A percentile compares a stretch with the other conserved stretches of the same genome.
These are phyloP conservation scores for Drosophila burlai DNA, from an alignment of 1,140 invertebrate species.

Conservation along the genomic window DNA sequence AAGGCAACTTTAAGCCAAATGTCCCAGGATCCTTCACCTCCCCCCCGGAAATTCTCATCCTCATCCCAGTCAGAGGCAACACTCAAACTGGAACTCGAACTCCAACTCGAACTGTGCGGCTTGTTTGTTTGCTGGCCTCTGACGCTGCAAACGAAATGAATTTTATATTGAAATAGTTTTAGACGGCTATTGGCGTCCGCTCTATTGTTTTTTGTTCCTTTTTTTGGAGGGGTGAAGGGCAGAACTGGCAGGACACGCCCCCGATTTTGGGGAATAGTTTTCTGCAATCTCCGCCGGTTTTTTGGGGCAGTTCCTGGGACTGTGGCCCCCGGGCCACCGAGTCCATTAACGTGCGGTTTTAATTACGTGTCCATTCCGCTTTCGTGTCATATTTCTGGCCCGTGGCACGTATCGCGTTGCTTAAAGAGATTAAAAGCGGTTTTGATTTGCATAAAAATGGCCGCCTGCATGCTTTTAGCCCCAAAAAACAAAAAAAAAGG, in stretches of 20 bases:
- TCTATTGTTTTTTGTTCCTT: not conserved
- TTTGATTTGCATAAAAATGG: constrained; percentile 76
- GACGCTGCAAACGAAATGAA: constrained; percentile 71
- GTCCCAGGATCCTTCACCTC: constrained; percentile 12
- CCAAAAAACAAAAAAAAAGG: not conserved
- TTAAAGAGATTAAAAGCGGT: constrained; percentile 73
- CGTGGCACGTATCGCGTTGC: constrained; percentile 56
- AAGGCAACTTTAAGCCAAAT: constrained; percentile 69
- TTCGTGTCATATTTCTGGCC: constrained; percentile 59
- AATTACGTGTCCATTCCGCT: constrained; percentile 76
- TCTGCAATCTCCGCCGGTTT: not conserved
- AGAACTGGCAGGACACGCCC: not conserved
- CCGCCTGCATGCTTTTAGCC: constrained; percentile 58
- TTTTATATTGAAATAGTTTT: constrained; percentile 82
- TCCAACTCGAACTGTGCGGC: constrained; percentile 27
- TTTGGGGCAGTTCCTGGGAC: not conserved
- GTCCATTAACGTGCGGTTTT: constrained; percentile 77
- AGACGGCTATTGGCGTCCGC: constrained; percentile 57
- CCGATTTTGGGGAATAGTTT: constrained; percentile 16
- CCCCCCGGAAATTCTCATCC: not conserved
- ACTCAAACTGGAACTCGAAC: not conserved
- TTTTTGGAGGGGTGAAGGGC: not conserved
- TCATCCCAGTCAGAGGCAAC: not conserved
- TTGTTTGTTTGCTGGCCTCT: constrained; percentile 34
- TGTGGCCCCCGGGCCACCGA: constrained; percentile 25